A percentile compares a stretch with the other conserved stretches of the same genome.
Evolutionary conservation across 1,140 invertebrate genomes (phyloP).

Genomic region (Pentalonia nigronervosa): DNA sequence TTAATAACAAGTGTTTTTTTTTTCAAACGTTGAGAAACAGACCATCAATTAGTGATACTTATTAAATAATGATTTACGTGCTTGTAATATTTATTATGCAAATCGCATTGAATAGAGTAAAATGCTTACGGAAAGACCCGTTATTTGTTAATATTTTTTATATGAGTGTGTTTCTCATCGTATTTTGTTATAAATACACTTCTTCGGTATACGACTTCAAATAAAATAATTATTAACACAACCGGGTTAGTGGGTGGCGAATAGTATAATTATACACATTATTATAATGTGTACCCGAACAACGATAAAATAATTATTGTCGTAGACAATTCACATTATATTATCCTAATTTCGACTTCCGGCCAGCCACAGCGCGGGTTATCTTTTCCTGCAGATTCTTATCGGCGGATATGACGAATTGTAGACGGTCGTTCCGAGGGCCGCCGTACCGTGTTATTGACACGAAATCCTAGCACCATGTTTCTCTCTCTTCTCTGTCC

Average conservation of each 20-base stretch:
- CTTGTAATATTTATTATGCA: not conserved
- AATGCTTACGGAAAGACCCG: not conserved
- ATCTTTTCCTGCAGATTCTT: not conserved
- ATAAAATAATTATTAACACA: not conserved
- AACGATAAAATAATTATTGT: not conserved
- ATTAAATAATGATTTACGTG: not conserved
- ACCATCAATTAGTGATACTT: not conserved
- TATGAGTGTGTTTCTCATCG: no score
- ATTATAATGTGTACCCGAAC: not conserved
- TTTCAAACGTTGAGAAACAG: not conserved
- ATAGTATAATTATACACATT: not conserved
- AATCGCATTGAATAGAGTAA: not conserved
- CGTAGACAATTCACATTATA: not conserved
- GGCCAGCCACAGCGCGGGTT: conserved; percentile 14
- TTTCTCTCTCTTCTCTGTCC: not conserved
- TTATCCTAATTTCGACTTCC: conserved; percentile 28
- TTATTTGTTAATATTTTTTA: not conserved
- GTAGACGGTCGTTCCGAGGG: not conserved
- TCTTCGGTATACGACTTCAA: not conserved
- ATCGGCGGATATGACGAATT: not conserved
- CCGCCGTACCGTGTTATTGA: not conserved
- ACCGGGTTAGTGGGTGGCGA: conserved; percentile 45
- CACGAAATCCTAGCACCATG: not conserved
- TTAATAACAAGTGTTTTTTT: not conserved
- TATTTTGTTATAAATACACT: not conserved